Evolutionary conservation across 1,140 invertebrate species (phyloP).

Genomic region (Epicauta chinensis): DNA sequence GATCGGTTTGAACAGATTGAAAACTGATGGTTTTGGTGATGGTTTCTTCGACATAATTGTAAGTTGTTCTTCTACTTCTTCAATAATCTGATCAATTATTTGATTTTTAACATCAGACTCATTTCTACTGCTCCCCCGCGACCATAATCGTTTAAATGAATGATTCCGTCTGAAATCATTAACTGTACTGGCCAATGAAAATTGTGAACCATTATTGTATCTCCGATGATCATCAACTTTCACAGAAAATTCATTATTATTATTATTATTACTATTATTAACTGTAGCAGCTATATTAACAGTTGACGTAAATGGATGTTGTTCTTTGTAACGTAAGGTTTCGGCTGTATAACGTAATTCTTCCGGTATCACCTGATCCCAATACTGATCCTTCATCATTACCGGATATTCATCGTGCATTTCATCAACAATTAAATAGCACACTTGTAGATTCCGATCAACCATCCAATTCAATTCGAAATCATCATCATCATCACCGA

Average conservation of each 20-base stretch:
- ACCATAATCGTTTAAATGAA: slow-evolving; percentile 5
- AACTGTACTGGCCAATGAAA: slow-evolving; percentile 22
- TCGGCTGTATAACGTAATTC: slow-evolving; percentile 76
- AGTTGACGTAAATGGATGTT: slow-evolving; percentile 76
- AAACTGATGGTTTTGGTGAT: slow-evolving; percentile 49
- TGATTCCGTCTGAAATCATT: slow-evolving; percentile 22
- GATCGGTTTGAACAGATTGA: slow-evolving; percentile 48
- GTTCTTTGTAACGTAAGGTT: slow-evolving; percentile 52
- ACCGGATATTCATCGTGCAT: slow-evolving; percentile 90
- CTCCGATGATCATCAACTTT: too few species aligned
- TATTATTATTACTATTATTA: too few species aligned
- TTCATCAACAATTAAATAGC: slow-evolving; percentile 86
- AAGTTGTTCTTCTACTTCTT: slow-evolving; percentile 73
- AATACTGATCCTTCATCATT: slow-evolving; percentile 79
- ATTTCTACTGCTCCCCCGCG: slow-evolving; percentile 43
- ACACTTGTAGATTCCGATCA: slow-evolving; percentile 73
- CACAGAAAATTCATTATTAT: too few species aligned
- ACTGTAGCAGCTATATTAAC: slow-evolving; percentile 55
- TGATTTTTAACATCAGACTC: slow-evolving; percentile 39
- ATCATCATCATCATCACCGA: slow-evolving; percentile 86
- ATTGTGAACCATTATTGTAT: too few species aligned
- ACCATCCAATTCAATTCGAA: slow-evolving; percentile 80
- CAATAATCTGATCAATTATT: slow-evolving; percentile 59
- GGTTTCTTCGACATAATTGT: slow-evolving; percentile 63
- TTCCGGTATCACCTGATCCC: slow-evolving; percentile 80